Base-by-base conservation (phyloP, 2,888 invertebrate genomes). In the Pterostichus madidus region DNA sequence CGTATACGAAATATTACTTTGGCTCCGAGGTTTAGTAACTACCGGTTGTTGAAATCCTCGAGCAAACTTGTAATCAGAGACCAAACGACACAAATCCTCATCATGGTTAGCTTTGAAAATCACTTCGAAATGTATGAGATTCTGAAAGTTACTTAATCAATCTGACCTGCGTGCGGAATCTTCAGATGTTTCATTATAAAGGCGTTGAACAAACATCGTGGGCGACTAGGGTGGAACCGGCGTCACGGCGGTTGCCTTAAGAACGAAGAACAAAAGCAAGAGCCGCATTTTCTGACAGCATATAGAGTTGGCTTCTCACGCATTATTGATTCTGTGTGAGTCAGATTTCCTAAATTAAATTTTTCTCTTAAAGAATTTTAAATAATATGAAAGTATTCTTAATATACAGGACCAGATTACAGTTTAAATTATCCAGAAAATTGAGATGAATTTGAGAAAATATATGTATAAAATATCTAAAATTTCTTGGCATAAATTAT, bases 291-390 rank as follows among this genome's bases (percentile, higher is more conserved):
- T 64, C 11, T 13, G 5, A 35, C 11, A 32, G 31, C 64, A 35
- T 31, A 35, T 3, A 64, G 24, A 24, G 2, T 24, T 24, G 24
- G 49, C 11, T 49, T 2, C 49, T 49, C 64, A 64, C 13, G 31
- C 59, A 31, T 64, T 64, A 32, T 64, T 64, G 64, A 64, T 64
- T 64, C 32, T 7, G 5, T 11, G 49, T n/a, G 13, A 13, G 7
- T n/a, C 10, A 31, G 59, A 59, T 64, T 11, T 35, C 35, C 59
- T 13, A 64, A 32, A 64, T 64, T 64, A 64, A 39, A 64, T 35
- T 64, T 35, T 64, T 64, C 64, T 64, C 64, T 64, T 64, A 64
- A 32, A 64, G 64, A 64, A 64, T 64, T 64, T 64, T 64, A 64
- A 64, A 64, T 64, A 35, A 32, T 64, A n/a, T 64, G 32, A 11